phyloP scores from a whole-genome alignment of 2,113 vertebrate species.

The Eclectus roratus region DNA sequence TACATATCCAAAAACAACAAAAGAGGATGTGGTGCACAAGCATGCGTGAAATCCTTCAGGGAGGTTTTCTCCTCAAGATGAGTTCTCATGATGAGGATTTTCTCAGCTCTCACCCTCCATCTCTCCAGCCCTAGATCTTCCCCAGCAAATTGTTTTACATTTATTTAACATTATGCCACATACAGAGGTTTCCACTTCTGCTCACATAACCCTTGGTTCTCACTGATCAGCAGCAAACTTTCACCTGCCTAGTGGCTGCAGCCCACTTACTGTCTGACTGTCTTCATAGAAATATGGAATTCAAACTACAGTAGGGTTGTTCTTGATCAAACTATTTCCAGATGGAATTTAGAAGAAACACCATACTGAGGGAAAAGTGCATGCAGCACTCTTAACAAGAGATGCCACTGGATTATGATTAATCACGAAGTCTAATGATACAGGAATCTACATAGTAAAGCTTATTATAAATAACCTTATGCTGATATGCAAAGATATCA shows the following conservation, averaged over 20 bases:
- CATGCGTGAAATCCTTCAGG: not conserved
- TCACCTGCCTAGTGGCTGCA: not conserved
- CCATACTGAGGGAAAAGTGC: not conserved
- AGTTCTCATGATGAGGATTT: not conserved
- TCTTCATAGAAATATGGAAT: not conserved
- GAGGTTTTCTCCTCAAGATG: not conserved
- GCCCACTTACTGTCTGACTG: not conserved
- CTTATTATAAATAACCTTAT: not conserved
- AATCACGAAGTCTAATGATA: not conserved
- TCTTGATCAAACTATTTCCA: not conserved
- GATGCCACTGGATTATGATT: not conserved
- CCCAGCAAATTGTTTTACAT: not conserved
- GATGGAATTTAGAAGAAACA: not conserved
- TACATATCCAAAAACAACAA: not conserved
- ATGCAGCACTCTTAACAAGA: accelerated
- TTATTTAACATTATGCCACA: not conserved
- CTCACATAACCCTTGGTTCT: not conserved
- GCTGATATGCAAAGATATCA: not conserved
- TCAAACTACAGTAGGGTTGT: not conserved
- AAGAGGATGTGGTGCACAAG: not conserved
- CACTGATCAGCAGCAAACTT: not conserved
- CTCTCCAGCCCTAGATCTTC: not conserved
- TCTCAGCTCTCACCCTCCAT: not conserved
- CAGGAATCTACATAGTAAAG: not conserved
- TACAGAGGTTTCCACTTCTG: not conserved